These are phyloP conservation scores for Morus bassanus DNA, from an alignment of 2,797 vertebrate genomes.

Conservation along the genomic window DNA sequence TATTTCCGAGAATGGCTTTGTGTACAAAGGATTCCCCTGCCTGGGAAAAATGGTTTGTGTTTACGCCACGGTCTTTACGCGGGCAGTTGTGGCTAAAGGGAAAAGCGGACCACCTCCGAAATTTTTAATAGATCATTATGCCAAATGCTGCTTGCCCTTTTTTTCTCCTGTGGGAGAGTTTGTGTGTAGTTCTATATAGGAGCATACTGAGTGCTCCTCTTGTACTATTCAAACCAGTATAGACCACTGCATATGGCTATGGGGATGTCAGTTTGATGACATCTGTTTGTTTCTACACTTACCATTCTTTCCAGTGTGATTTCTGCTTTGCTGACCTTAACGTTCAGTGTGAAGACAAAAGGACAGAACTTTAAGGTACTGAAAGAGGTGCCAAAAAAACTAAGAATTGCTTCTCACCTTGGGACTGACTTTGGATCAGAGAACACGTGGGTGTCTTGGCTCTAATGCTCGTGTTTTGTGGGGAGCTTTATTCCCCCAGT, in stretches of 20 bases:
- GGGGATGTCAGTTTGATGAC: not conserved
- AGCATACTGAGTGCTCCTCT: not conserved
- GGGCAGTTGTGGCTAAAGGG: not conserved
- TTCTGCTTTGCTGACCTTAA: not conserved
- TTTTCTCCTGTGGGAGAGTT: not conserved
- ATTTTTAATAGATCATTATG: not conserved
- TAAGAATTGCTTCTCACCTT: not conserved
- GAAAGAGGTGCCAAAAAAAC: not conserved
- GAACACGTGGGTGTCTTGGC: not conserved
- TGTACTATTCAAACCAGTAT: not conserved
- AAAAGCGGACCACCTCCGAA: not conserved
- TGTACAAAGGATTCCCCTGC: not conserved
- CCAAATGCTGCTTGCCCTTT: not conserved
- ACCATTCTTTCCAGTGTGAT: not conserved
- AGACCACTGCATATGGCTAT: not conserved
- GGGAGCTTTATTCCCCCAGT: not conserved
- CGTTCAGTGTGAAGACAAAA: not conserved
- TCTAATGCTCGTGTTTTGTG: not conserved
- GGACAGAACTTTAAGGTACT: not conserved
- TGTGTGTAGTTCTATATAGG: not conserved
- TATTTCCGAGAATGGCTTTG: conserved; percentile 48
- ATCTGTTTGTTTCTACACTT: not conserved
- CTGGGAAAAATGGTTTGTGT: not conserved
- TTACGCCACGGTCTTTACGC: not conserved
- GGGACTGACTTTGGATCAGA: not conserved